Percentiles rank a stretch among this genome's conserved stretches.
Conservation (phyloP, 2,797 vertebrate genomes). For the Acanthiza pusilla region DNA sequence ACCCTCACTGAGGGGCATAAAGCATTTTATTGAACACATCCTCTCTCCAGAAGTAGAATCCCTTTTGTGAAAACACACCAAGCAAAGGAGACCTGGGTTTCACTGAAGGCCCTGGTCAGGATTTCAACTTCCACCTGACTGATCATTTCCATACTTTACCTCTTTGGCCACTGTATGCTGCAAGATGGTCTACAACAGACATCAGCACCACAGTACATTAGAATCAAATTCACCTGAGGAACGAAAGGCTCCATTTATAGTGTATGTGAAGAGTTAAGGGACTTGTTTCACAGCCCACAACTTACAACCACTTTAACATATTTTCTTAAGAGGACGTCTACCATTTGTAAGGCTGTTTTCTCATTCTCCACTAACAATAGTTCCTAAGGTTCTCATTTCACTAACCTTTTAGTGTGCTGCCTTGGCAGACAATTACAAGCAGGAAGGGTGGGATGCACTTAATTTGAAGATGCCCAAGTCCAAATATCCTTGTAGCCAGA, state of each 20-base stretch:
- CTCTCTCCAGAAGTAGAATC: neutral
- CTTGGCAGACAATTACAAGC: neutral
- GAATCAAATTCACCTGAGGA: neutral
- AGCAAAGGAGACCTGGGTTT: neutral
- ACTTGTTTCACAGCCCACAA: neutral
- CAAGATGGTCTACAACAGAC: neutral
- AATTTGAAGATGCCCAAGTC: neutral
- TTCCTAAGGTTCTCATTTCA: neutral
- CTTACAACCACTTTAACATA: neutral
- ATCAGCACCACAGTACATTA: neutral
- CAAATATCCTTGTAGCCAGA: neutral
- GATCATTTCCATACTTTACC: neutral
- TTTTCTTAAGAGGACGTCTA: neutral
- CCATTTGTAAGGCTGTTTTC: neutral
- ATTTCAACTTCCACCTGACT: neutral
- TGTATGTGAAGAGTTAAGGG: neutral
- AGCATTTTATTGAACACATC: neutral
- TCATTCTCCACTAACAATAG: neutral
- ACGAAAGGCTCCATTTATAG: neutral
- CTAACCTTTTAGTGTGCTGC: neutral
- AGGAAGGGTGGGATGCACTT: neutral
- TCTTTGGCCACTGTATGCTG: neutral
- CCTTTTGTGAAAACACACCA: neutral
- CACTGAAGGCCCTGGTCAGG: neutral
- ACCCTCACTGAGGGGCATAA: neutral